Evolutionary conservation across 2,113 vertebrate species (phyloP).

Genomic region (Rhinoderma darwinii): DNA sequence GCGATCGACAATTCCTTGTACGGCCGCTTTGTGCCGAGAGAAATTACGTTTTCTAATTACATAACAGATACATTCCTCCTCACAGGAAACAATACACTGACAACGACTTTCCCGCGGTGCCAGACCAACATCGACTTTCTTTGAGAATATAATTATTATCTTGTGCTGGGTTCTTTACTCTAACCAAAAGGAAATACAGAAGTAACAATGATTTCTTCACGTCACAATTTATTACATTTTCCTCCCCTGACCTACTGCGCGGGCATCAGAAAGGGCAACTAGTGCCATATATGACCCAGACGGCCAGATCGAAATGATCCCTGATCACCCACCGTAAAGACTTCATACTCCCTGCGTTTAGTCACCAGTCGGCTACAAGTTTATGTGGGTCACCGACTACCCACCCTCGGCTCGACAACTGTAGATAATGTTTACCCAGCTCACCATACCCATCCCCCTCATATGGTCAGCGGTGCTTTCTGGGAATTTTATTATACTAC

Average conservation of each 20-base stretch:
- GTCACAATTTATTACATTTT: neutral
- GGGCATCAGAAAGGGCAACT: no score
- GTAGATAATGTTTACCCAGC: no score
- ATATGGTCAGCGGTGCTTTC: no score
- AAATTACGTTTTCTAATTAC: slow-evolving; percentile 37
- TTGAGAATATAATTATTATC: slow-evolving; percentile 9
- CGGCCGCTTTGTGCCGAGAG: neutral
- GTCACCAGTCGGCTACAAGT: no score
- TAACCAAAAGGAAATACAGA: neutral
- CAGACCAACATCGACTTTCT: neutral
- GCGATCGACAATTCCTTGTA: slow-evolving; percentile 10
- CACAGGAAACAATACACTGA: neutral
- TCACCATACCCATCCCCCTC: no score
- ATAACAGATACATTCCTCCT: slow-evolving; percentile 22
- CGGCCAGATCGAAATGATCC: no score
- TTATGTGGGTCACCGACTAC: no score
- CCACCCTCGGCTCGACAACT: no score
- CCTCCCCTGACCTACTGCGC: neutral
- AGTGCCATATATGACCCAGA: no score
- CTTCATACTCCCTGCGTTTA: no score
- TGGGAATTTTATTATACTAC: no score
- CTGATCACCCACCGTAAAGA: no score
- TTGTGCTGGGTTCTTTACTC: neutral
- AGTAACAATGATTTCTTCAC: neutral
- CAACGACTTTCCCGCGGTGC: neutral